phyloP scores from a whole-genome alignment of 2,888 invertebrate species.

The Alitta virens region DNA sequence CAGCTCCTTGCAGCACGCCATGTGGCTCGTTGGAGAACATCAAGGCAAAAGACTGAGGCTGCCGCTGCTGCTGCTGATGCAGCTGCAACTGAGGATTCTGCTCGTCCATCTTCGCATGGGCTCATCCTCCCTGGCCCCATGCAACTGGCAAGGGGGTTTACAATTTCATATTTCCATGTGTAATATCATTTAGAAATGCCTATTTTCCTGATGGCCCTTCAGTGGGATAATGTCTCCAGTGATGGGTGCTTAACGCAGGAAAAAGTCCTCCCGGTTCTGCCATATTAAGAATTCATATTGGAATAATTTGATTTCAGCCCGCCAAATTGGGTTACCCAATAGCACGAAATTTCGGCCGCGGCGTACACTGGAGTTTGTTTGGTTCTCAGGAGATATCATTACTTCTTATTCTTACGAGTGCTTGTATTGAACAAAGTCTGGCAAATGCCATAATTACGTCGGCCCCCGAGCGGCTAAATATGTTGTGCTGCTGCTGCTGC shows the following conservation, averaged over 20 bases:
- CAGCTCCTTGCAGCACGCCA: no score
- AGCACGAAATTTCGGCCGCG: constrained; percentile 9
- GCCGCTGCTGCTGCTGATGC: no score
- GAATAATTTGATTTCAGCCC: constrained; percentile 16
- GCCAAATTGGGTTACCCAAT: constrained; percentile 18
- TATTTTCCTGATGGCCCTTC: constrained; percentile 3
- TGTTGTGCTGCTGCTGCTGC: no score
- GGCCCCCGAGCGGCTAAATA: background rate
- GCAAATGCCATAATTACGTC: background rate
- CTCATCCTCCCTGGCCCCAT: background rate
- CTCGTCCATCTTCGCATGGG: no score
- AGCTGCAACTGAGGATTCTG: no score
- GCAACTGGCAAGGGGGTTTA: constrained; percentile 10
- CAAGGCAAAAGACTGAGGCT: no score
- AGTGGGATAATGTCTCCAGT: constrained; percentile 9
- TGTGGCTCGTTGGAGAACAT: no score
- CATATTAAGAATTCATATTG: constrained; percentile 17
- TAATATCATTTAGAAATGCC: constrained; percentile 7
- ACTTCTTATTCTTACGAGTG: constrained; percentile 6
- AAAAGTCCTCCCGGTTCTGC: constrained; percentile 1
- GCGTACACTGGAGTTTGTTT: constrained; percentile 13
- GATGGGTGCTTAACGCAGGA: constrained; percentile 7
- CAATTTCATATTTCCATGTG: constrained; percentile 20
- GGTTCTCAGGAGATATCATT: constrained; percentile 12
- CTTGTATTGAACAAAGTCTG: background rate